Evolutionary conservation across 92 coral and sea anemone genomes (phyloP), one percentile per base, ranked within the genome.

Genomic region (Heliopora coerulea): DNA sequence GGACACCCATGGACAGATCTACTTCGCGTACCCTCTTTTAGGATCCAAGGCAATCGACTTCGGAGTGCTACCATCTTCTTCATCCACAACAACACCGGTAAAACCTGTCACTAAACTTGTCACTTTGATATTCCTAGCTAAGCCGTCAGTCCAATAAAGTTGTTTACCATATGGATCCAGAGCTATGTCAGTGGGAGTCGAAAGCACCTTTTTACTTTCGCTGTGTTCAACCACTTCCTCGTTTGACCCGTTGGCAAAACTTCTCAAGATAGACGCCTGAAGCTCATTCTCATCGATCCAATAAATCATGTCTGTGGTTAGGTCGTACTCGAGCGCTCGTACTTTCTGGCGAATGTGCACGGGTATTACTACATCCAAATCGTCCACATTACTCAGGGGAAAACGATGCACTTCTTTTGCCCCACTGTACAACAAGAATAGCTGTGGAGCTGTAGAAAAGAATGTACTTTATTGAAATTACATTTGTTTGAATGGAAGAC

Each of bases 1-100:
- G n/a, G n/a, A n/a, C n/a, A n/a, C n/a, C n/a, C n/a, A n/a, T n/a
- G n/a, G n/a, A n/a, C n/a, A n/a, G n/a, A n/a, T n/a, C n/a, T n/a
- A n/a, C n/a, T n/a, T n/a, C 10, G 52, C 96, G 83, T 48, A 93
- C 98, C 98, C 98, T 80, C 81, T 83, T 84, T 90, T 91, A 5
- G 98, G 95, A 52, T 80, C 72, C 76, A 93, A 72, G 9, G 87
- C 91, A 76, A 93, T 84, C 15, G 91, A 85, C 24, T 89, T 84
- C 1, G 98, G 98, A 24, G 28, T 33, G 26, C 82, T 86, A 0
- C 62, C 31, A 57, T 77, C 79, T 34, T 33, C 74, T 14, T 59
- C 33, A 30, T 82, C 74, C 31, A 79, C 82, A 14, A 79, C 82
- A 14, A 89, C 91, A 13, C 91, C 52, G 63, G 78, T 37, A 20